Conservation (phyloP, 2,797 vertebrate genomes). For the Sebastes cheni region DNA sequence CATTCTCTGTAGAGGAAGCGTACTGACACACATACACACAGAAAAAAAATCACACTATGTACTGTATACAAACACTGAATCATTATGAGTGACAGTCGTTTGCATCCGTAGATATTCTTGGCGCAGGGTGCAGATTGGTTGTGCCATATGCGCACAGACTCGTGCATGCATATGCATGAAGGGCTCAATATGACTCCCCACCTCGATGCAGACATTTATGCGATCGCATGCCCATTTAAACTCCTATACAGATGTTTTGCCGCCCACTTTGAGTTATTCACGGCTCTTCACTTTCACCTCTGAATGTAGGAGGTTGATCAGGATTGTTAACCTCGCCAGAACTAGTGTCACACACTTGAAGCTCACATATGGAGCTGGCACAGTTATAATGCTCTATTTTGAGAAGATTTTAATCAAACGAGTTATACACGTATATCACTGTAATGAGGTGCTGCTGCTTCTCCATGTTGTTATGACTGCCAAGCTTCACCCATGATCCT, state of each 20-base stretch:
- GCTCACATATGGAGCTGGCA: background rate
- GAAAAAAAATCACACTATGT: background rate
- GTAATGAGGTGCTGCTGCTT: background rate
- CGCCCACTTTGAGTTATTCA: background rate
- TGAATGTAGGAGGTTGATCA: background rate
- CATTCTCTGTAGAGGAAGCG: slow-evolving; percentile 45
- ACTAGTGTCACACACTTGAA: background rate
- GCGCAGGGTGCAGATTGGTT: background rate
- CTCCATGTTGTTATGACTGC: background rate
- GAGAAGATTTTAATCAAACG: background rate
- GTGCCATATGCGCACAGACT: slow-evolving; percentile 17
- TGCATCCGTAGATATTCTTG: slow-evolving; percentile 5
- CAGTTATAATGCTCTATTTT: background rate
- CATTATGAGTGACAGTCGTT: slow-evolving; percentile 37
- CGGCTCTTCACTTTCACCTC: background rate
- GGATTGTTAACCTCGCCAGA: background rate
- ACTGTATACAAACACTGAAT: slow-evolving; percentile 18
- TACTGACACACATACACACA: background rate
- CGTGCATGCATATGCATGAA: slow-evolving; percentile 14
- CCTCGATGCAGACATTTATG: background rate
- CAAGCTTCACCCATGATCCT: background rate
- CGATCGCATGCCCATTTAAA: background rate
- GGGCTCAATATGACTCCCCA: background rate
- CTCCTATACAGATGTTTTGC: slow-evolving; percentile 28
- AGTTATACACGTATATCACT: background rate